Conservation (phyloP, 64 coral and sea anemone species). For the Porites australiensis region DNA sequence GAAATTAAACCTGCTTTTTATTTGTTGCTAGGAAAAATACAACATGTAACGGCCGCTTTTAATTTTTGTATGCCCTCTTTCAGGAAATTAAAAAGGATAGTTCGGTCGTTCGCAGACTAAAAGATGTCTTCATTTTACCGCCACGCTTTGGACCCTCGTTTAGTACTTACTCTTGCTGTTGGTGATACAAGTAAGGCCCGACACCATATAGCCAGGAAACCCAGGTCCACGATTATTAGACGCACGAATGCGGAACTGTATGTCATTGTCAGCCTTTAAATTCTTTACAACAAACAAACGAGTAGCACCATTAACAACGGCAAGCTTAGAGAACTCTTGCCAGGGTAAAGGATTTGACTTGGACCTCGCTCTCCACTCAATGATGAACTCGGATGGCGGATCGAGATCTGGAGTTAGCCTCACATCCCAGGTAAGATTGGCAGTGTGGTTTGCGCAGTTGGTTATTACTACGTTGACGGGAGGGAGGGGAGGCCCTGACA, state of each 20-base stretch:
- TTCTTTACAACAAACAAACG: slow-evolving; percentile 2
- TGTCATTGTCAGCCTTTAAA: background rate
- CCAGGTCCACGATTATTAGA: slow-evolving; percentile 28
- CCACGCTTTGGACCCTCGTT: too few relatives aligned
- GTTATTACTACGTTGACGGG: slow-evolving; percentile 12
- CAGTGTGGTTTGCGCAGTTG: slow-evolving; percentile 12
- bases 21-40: too few relatives aligned
- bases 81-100: too few relatives aligned
- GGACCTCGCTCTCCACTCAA: background rate
- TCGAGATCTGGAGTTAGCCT: background rate
- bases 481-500: slow-evolving; percentile 37
- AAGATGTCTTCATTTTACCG: too few relatives aligned
- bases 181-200: background rate
- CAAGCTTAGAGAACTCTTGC: background rate
- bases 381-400: slow-evolving; percentile 3
- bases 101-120: too few relatives aligned
- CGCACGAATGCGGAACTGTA: slow-evolving; percentile 43
- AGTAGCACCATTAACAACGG: background rate
- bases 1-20: too few relatives aligned
- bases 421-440: slow-evolving; percentile 28
- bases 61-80: too few relatives aligned
- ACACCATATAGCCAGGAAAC: background rate
- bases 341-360: too few relatives aligned
- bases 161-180: background rate
- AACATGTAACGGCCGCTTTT: too few relatives aligned